A percentile compares a stretch with the other conserved stretches of the same genome.
phyloP scores from a whole-genome alignment of 2,113 vertebrate species.

The Lophius piscatorius region DNA sequence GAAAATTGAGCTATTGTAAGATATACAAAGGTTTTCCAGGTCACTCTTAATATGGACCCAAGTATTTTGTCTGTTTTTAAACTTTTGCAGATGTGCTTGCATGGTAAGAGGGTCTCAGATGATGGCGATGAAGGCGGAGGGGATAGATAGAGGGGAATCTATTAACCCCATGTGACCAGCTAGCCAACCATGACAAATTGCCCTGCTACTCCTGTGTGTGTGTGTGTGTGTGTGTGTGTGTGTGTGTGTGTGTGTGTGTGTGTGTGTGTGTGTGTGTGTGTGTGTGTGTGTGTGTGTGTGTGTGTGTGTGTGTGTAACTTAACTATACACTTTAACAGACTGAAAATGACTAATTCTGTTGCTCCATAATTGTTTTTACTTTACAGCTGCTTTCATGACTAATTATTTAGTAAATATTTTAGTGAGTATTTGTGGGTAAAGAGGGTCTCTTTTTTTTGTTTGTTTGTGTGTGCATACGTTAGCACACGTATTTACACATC shows the following conservation, averaged over 20 bases:
- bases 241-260: conserved; percentile 20
- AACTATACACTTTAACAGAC: no score
- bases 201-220: conserved; percentile 45
- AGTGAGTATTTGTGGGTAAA: no score
- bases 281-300: conserved; percentile 25
- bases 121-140: conserved; percentile 49
- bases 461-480: conserved; percentile 9
- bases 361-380: conserved; percentile 6
- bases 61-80: conserved; percentile 36
- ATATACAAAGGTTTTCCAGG: conserved; percentile 30
- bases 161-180: conserved; percentile 74
- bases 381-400: conserved; percentile 11
- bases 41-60: conserved; percentile 29
- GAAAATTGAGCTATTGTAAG: conserved; percentile 20
- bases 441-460: conserved; percentile 24
- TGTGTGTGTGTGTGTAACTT: conserved; percentile 25
- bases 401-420: no score
- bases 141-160: conserved; percentile 63
- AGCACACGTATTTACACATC: background rate
- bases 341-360: conserved; percentile 13
- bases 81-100: conserved; percentile 28
- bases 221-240: conserved; percentile 30
- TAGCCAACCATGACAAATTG: conserved; percentile 72
- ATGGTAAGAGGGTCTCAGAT: conserved; percentile 47
- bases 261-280: no score